phyloP scores from a whole-genome alignment of 2,797 vertebrate genomes.

The Coranthus polyacanthus region DNA sequence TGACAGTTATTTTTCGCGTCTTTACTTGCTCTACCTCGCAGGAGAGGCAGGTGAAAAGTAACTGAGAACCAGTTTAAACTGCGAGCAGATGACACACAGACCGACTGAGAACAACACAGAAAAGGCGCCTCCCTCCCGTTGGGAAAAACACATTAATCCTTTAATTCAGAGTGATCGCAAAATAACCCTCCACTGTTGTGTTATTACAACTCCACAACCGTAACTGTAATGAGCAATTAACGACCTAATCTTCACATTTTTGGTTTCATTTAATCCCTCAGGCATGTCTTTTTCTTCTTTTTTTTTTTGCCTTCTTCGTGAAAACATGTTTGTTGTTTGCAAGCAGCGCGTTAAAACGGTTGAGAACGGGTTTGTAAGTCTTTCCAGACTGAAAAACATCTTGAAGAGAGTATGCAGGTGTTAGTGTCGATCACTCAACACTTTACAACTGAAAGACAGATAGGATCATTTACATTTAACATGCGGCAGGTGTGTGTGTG shows the following conservation, averaged over 20 bases:
- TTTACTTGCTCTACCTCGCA: slow-evolving; percentile 73
- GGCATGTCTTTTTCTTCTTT: too few relatives aligned
- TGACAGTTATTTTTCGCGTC: slow-evolving; percentile 81
- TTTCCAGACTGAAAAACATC: too few relatives aligned
- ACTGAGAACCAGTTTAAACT: slow-evolving; percentile 27
- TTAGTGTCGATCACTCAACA: too few relatives aligned
- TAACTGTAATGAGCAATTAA: not conserved
- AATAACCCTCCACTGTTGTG: not conserved
- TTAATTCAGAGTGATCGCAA: slow-evolving; percentile 1
- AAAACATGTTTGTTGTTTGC: too few relatives aligned
- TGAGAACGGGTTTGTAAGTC: too few relatives aligned
- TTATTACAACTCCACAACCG: too few relatives aligned
- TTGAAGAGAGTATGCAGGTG: too few relatives aligned
- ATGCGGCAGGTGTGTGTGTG: not conserved
- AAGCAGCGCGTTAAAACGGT: too few relatives aligned
- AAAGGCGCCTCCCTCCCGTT: slow-evolving; percentile 23
- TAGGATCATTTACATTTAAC: too few relatives aligned
- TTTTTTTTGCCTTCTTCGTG: too few relatives aligned
- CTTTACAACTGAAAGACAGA: too few relatives aligned
- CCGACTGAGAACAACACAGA: slow-evolving; percentile 1
- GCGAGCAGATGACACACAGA: not conserved
- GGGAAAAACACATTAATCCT: slow-evolving; percentile 29
- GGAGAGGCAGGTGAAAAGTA: slow-evolving; percentile 68
- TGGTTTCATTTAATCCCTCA: too few relatives aligned
- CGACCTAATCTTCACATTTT: not conserved